Conservation (phyloP, 1,140 invertebrate species). For the Micrasema longulum region DNA sequence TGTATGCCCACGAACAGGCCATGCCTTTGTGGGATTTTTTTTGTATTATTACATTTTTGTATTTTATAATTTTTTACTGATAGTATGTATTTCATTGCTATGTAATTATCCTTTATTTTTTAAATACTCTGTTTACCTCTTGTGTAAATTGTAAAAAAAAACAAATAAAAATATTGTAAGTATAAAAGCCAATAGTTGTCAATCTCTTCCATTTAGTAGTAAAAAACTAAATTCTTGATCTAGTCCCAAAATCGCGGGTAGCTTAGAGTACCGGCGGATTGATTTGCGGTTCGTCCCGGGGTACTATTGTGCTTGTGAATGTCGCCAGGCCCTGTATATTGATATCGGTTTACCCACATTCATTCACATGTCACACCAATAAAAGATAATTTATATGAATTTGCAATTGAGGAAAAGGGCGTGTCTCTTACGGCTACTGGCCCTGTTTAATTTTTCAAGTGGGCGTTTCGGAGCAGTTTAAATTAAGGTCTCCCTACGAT, state of each 20-base stretch:
- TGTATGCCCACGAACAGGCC: no score
- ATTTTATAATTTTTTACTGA: neutral
- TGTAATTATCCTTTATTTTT: no score
- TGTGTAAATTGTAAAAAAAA: no score
- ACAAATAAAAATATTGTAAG: neutral
- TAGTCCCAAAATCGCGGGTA: slow-evolving; percentile 11
- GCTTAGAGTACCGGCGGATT: slow-evolving; percentile 37
- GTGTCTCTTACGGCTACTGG: slow-evolving; percentile 15
- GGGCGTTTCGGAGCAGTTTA: slow-evolving; percentile 14
- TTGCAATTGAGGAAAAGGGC: slow-evolving; percentile 34
- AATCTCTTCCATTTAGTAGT: slow-evolving; percentile 6
- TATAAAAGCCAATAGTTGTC: slow-evolving; percentile 1
- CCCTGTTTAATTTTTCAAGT: slow-evolving; percentile 4
- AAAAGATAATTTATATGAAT: slow-evolving; percentile 54
- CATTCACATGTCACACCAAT: slow-evolving; percentile 52
- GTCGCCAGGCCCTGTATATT: slow-evolving; percentile 47
- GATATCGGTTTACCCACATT: slow-evolving; percentile 53
- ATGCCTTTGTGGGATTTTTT: no score
- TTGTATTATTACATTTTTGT: neutral
- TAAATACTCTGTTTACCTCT: no score
- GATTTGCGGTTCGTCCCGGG: slow-evolving; percentile 43
- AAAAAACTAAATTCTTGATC: slow-evolving; percentile 32
- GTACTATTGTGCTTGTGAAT: slow-evolving; percentile 40
- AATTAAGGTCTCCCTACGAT: slow-evolving; percentile 9
- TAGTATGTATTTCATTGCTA: no score